These are phyloP conservation scores for Scarus forsteni DNA, from an alignment of 2,797 vertebrate species.

Conservation along the genomic window DNA sequence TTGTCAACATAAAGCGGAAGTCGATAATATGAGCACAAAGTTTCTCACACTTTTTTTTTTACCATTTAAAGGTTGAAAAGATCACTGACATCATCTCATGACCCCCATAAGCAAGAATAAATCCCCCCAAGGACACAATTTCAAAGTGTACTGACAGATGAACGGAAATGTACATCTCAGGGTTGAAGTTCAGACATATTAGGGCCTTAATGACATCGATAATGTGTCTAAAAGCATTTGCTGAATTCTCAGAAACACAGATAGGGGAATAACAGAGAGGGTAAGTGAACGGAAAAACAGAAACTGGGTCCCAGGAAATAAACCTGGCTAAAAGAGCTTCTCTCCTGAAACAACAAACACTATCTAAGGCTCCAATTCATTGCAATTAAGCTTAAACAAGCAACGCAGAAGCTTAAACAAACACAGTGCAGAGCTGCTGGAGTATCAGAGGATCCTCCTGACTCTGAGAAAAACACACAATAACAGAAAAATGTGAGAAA, in stretches of 20 bases:
- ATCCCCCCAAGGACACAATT: slow-evolving; percentile 18
- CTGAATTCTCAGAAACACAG: slow-evolving; percentile 24
- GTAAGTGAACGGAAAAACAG: slow-evolving; percentile 37
- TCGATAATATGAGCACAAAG: slow-evolving; percentile 33
- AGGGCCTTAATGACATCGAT: slow-evolving; percentile 12
- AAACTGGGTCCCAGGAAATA: slow-evolving; percentile 64
- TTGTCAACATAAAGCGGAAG: slow-evolving; percentile 49
- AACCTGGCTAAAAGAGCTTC: slow-evolving; percentile 52
- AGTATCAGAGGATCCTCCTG: slow-evolving; percentile 46
- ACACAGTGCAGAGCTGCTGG: slow-evolving; percentile 27
- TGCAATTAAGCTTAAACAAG: slow-evolving; percentile 74
- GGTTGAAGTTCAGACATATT: slow-evolving; percentile 4
- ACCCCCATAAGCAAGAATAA: slow-evolving; percentile 45
- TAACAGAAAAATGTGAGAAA: slow-evolving; percentile 52
- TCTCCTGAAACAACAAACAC: slow-evolving; percentile 76
- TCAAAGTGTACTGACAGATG: slow-evolving; percentile 31
- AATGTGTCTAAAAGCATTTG: slow-evolving; percentile 16
- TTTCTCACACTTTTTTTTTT: slow-evolving; percentile 52
- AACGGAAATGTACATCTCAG: slow-evolving; percentile 15
- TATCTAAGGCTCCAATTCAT: slow-evolving; percentile 56
- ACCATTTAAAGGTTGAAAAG: not conserved
- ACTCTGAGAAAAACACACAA: slow-evolving; percentile 52
- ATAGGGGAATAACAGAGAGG: not conserved
- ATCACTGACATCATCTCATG: slow-evolving; percentile 28
- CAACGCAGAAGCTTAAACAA: slow-evolving; percentile 62